These are phyloP conservation scores for Anagyrus pseudococci DNA, from an alignment of 2,888 invertebrate species.

Conservation along the genomic window DNA sequence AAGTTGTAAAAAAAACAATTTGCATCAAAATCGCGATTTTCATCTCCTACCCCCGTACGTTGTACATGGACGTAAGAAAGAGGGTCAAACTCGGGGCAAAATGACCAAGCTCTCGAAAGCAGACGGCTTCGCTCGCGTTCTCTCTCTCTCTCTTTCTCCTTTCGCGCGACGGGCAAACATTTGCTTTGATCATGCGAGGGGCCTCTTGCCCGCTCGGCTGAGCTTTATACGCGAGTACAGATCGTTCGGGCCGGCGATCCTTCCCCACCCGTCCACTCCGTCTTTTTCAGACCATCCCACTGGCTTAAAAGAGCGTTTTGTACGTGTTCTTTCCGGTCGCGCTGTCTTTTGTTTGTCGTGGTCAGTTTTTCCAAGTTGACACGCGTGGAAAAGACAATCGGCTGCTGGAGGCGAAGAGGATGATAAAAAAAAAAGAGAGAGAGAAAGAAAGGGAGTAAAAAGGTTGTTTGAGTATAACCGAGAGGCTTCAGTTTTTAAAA, in stretches of 20 bases:
- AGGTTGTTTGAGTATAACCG: no score
- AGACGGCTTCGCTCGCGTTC: background rate
- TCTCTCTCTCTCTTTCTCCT: slow-evolving; percentile 19
- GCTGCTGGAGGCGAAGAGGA: no score
- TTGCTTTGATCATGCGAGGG: slow-evolving; percentile 34
- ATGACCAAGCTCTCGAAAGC: background rate
- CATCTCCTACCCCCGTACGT: no score
- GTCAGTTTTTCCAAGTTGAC: no score
- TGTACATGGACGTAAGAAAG: no score
- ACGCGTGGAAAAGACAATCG: no score
- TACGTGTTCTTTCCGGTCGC: slow-evolving; percentile 7
- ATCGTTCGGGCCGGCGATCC: background rate
- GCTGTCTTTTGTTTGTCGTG: background rate
- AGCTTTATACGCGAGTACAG: slow-evolving; percentile 16
- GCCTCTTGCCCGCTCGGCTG: slow-evolving; percentile 4
- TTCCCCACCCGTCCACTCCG: background rate
- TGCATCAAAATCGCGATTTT: no score
- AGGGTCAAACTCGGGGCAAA: background rate
- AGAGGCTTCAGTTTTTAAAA: no score
- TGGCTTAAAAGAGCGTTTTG: no score
- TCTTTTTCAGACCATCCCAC: background rate
- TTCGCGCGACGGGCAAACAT: slow-evolving; percentile 27
- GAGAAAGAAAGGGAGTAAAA: no score
- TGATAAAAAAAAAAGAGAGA: no score
- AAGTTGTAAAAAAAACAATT: no score